These are phyloP conservation scores for Cairina moschata DNA, from an alignment of 2,113 vertebrate species.

Conservation along the genomic window DNA sequence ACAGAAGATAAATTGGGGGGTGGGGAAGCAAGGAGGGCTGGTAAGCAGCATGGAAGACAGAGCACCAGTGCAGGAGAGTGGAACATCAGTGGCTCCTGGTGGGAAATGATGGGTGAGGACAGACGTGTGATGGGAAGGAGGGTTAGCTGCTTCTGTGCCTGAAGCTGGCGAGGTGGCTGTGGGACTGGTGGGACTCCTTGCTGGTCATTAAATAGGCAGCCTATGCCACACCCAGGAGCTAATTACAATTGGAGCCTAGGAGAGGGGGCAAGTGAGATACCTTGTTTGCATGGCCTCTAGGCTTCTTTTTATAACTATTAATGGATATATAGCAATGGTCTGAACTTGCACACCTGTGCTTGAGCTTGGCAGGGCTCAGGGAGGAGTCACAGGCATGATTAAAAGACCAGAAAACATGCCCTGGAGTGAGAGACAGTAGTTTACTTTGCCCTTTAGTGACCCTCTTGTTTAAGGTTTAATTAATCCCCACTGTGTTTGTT, in stretches of 20 bases:
- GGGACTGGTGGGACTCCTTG: not conserved
- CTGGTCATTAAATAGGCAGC: not conserved
- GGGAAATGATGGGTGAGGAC: not conserved
- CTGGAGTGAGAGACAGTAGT: not conserved
- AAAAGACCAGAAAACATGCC: not conserved
- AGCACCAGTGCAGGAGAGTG: not conserved
- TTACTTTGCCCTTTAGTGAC: not conserved
- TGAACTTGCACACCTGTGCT: not conserved
- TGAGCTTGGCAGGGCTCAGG: not conserved
- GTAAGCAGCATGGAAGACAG: not conserved
- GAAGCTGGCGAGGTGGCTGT: not conserved
- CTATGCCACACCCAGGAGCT: not conserved
- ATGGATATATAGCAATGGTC: not conserved
- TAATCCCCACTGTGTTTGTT: not conserved
- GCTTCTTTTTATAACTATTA: not conserved
- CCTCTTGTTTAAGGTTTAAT: not conserved
- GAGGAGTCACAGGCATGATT: not conserved
- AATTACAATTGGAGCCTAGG: not conserved
- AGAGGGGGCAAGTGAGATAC: fast-evolving
- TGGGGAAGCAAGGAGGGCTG: too few relatives aligned
- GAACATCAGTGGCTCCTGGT: not conserved
- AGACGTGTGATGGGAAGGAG: not conserved
- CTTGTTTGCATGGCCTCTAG: fast-evolving
- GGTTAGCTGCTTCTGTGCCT: not conserved
- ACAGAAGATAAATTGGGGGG: not conserved